A percentile compares a stretch with the other conserved stretches of the same genome.
These are phyloP conservation scores for Brachionus calyciflorus DNA, from an alignment of 1,140 invertebrate genomes.

Conservation along the genomic window DNA sequence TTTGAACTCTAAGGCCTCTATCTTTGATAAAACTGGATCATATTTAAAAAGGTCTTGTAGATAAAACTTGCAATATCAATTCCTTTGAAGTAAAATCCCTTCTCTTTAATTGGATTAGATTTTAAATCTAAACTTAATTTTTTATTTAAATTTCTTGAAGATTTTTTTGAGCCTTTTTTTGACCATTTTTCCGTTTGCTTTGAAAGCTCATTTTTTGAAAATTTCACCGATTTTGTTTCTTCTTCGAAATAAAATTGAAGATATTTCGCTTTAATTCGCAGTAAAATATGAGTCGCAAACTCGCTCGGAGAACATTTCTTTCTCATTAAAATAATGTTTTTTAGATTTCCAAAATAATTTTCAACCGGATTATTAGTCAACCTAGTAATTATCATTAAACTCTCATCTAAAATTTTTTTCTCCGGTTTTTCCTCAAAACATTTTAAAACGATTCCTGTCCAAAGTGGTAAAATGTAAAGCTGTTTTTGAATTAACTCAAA, in stretches of 20 bases:
- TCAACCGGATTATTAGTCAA: background rate
- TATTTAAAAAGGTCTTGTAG: background rate
- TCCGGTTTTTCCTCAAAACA: background rate
- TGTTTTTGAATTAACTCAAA: too few species aligned
- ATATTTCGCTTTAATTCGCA: too few species aligned
- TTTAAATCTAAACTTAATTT: too few species aligned
- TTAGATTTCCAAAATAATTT: slow-evolving; percentile 8
- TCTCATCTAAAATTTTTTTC: background rate
- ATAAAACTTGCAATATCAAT: background rate
- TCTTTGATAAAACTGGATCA: background rate
- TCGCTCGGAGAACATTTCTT: background rate
- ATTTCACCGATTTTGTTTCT: too few species aligned
- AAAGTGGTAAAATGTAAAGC: too few species aligned
- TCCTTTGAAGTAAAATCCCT: background rate
- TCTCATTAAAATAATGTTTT: background rate
- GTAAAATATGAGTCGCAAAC: too few species aligned
- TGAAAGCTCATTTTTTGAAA: too few species aligned
- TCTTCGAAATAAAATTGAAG: too few species aligned
- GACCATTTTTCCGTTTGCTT: background rate
- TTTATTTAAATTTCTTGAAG: too few species aligned
- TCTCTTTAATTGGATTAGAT: background rate
- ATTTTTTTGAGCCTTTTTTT: background rate
- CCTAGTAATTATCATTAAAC: background rate
- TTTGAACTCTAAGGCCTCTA: background rate
- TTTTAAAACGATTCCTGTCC: background rate